Base-by-base conservation (phyloP, 2,888 invertebrate genomes). In the Cataglyphis rosenhaueri region DNA sequence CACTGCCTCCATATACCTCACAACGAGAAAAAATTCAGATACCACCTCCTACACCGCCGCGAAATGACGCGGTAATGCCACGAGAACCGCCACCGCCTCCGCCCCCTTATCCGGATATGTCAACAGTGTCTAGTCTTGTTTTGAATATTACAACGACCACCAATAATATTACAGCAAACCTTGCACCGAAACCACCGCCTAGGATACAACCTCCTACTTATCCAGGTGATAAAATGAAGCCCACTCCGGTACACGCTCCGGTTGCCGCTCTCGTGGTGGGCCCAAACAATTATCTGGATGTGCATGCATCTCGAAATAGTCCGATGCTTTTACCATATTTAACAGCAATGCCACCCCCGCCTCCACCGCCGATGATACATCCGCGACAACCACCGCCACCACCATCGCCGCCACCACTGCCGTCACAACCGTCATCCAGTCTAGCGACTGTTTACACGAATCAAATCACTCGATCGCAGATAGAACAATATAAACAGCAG, bases 401-500 rank as follows among this genome's bases (percentile, higher is more conserved):
- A 0, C 96, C 88, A 82, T 83, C 89, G 2, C 91, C 91, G 55
- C 93, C 93, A 9, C 95, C 95, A 66, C 95, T 96, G 0, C 97
- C 5, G 96, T 96, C 97, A 1, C 97, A 97, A 5, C 95, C 96
- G 12, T 95, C 96, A 12, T 96, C 97, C 0, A 96, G 96, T 61
- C 95, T 97, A 4, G 97, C 97, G 0, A 97, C 97, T 0, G 96
- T 97, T 0, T 97, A 97, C 90, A 96, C 96, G 52, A 96, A 96
- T 89, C 97, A 97, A 90, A 95, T 97, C 62, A 96, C 97, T 0
- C 95, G 96, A 25, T 96, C 97, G 35, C 98, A 98, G 92, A 97
- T 98, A 85, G 97, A 98, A 86, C 97, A 98, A 92, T 98, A 98
- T 92, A 97, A 98, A 91, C 98, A 98, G 92, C 98, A 98, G 93